A percentile compares a stretch with the other conserved stretches of the same genome.
These are phyloP conservation scores for Dryoscopus gambensis DNA, from an alignment of 2,113 vertebrate species.

Conservation along the genomic window DNA sequence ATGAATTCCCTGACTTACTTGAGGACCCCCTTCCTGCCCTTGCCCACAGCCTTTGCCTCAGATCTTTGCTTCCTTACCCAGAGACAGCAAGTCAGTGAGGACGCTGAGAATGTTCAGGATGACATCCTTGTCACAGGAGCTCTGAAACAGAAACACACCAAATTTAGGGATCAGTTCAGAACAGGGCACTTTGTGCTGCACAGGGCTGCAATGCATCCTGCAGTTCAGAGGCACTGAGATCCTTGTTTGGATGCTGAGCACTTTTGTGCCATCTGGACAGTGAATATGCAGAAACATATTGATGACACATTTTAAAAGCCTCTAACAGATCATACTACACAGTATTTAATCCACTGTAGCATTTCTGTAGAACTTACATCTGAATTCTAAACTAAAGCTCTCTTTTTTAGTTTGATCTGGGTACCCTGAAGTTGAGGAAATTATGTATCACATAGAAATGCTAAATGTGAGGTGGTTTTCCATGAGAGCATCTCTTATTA, in stretches of 20 bases:
- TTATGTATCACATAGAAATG: not conserved
- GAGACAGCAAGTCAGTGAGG: slow-evolving; percentile 85
- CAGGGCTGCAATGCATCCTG: not conserved
- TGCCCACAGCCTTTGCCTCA: not conserved
- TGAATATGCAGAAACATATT: not conserved
- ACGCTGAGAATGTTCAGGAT: slow-evolving; percentile 80
- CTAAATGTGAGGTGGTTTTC: not conserved
- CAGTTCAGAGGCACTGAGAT: not conserved
- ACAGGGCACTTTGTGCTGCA: not conserved
- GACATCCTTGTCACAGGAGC: slow-evolving; percentile 76
- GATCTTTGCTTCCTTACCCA: slow-evolving; percentile 74
- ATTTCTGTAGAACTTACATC: not conserved
- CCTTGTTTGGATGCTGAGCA: not conserved
- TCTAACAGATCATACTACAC: not conserved
- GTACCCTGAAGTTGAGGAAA: not conserved
- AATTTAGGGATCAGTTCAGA: not conserved
- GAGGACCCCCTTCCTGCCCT: not conserved
- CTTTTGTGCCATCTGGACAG: not conserved
- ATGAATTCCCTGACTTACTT: not conserved
- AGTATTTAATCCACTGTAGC: not conserved
- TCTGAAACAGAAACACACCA: slow-evolving; percentile 73
- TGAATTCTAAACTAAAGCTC: not conserved
- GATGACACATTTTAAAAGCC: not conserved
- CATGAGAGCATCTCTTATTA: not conserved
- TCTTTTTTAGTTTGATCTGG: not conserved